These are phyloP conservation scores for Ridgeia piscesae DNA, from an alignment of 1,140 invertebrate genomes.

Conservation along the genomic window DNA sequence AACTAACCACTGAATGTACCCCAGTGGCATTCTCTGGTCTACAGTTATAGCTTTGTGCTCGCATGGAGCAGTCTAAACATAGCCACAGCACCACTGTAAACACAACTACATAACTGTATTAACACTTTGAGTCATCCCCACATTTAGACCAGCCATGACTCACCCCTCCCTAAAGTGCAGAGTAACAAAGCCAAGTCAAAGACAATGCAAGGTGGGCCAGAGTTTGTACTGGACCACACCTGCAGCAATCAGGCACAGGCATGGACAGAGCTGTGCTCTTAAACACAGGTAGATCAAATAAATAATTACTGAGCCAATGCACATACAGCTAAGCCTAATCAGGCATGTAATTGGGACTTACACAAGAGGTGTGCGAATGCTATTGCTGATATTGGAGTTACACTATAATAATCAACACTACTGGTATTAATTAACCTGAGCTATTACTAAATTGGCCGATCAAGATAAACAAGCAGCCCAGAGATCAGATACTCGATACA, in stretches of 20 bases:
- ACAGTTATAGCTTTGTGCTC: background rate
- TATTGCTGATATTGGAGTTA: background rate
- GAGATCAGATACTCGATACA: no score
- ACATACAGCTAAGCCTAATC: background rate
- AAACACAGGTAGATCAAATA: background rate
- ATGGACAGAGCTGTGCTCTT: background rate
- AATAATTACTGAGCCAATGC: background rate
- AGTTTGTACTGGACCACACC: background rate
- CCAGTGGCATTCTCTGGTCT: no score
- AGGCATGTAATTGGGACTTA: background rate
- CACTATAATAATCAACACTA: background rate
- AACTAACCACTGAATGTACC: no score
- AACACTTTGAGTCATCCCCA: background rate
- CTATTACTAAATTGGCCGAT: no score
- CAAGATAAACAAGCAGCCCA: no score
- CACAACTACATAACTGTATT: background rate
- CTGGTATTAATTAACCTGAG: background rate
- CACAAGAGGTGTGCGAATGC: background rate
- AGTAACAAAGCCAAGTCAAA: background rate
- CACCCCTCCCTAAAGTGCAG: background rate
- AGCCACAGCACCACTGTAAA: background rate
- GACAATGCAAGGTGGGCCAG: background rate
- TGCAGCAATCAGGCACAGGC: background rate
- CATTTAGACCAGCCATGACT: background rate
- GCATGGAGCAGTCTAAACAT: background rate